phyloP scores from a whole-genome alignment of 2,888 invertebrate genomes.

The Pandemis heparana region DNA sequence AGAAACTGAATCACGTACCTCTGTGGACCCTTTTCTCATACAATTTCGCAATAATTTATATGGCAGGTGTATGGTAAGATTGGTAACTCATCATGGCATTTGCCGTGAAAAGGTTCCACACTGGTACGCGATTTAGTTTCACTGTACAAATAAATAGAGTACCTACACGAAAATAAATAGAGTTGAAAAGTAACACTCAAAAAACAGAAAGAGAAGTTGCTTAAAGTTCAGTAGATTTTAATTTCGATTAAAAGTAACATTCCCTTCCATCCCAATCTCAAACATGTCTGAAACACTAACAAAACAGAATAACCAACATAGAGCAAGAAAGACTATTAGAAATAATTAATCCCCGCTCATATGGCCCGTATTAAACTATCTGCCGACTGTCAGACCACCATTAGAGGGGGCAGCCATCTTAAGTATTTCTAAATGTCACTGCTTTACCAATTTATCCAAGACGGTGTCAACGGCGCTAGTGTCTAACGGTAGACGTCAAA shows the following conservation, averaged over 20 bases:
- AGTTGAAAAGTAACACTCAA: too few relatives aligned
- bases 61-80: too few relatives aligned
- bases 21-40: too few relatives aligned
- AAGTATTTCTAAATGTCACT: conserved; percentile 38
- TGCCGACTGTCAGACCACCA: conserved; percentile 56
- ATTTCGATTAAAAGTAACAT: neutral
- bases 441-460: neutral
- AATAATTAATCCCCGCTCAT: conserved; percentile 32
- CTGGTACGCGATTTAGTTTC: too few relatives aligned
- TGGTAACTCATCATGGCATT: too few relatives aligned
- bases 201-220: too few relatives aligned
- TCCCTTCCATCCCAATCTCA: neutral
- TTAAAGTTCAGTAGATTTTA: too few relatives aligned
- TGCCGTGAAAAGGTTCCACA: too few relatives aligned
- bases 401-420: conserved; percentile 51
- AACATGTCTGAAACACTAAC: neutral
- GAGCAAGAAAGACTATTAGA: conserved; percentile 15
- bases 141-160: too few relatives aligned
- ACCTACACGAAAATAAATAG: too few relatives aligned
- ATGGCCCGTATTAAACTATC: conserved; percentile 57
- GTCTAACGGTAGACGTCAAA: neutral
- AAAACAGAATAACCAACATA: neutral
- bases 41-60: too few relatives aligned
- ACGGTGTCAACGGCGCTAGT: neutral
- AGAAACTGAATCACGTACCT: too few relatives aligned